Evolutionary conservation across 1,140 invertebrate genomes (phyloP).

Genomic region (Macrostomum lignano): DNA sequence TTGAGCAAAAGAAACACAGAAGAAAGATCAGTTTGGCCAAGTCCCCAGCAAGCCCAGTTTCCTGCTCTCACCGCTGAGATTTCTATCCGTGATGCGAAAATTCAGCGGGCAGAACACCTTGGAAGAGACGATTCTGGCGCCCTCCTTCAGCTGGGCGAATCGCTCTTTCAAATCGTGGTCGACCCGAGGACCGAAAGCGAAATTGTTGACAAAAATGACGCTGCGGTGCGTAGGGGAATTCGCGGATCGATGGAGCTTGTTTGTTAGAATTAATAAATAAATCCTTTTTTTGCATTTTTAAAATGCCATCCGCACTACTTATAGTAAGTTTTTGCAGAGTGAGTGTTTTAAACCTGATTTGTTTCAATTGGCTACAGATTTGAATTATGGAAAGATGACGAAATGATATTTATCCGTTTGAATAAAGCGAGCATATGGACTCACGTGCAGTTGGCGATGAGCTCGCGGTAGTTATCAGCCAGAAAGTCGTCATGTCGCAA

Average conservation of each 20-base stretch:
- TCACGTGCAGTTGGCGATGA: too few species aligned
- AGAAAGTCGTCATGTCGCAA: too few species aligned
- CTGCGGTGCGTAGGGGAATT: slow-evolving; percentile 9
- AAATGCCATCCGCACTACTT: too few species aligned
- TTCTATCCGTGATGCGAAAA: slow-evolving; percentile 76
- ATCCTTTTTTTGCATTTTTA: too few species aligned
- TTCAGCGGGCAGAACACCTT: slow-evolving; percentile 89
- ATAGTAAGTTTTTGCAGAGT: too few species aligned
- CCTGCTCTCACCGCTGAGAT: slow-evolving; percentile 36
- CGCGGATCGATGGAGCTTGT: neutral
- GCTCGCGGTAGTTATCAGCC: too few species aligned
- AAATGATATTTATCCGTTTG: too few species aligned
- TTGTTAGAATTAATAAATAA: too few species aligned
- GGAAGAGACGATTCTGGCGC: slow-evolving; percentile 76
- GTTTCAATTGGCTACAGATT: too few species aligned
- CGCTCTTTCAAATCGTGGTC: slow-evolving; percentile 71
- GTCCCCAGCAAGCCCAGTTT: neutral
- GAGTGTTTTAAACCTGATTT: too few species aligned
- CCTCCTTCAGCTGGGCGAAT: slow-evolving; percentile 71
- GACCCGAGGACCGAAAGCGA: slow-evolving; percentile 77
- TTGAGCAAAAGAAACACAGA: neutral
- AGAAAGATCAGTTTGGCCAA: neutral
- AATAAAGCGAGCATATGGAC: too few species aligned
- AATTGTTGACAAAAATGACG: slow-evolving; percentile 93
- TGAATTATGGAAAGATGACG: too few species aligned